Base-by-base conservation (phyloP, 2,113 vertebrate species). In the Sciurus niger region DNA sequence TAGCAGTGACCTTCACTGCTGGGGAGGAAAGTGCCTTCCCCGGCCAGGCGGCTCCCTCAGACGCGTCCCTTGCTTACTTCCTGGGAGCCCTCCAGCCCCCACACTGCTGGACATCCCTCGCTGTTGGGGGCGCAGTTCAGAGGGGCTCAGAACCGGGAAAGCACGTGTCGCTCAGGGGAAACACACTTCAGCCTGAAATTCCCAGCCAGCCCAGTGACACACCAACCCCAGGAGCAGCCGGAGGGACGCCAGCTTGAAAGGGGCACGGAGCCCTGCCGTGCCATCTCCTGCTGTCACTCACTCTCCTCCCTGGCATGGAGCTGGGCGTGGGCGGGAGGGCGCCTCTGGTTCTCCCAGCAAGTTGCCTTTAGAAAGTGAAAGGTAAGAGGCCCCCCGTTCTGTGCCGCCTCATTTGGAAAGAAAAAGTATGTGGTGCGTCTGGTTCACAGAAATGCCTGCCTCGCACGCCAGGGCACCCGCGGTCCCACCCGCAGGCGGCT, bases 321-420 rank as follows among this genome's bases (percentile, higher is more conserved):
- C 10, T 0, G 2, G 46, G 30, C 2, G 2, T 6, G 37, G 34
- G 53, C 22, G 48, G 40, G 6, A 16, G 0, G 2, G n/a, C 60
- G 24, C 34, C 10, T 1, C 53, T 0, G 0, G 30, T 25, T 79
- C 74, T 51, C 34, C 55, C 76, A 43, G 24, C n/a, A 68, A 84
- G 58, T 37, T 22, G 6, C 28, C 28, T 40, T 67, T 55, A 93
- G 80, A 95, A 96, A 97, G 93, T 4, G 28, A 92, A 93, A 98
- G 95, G 90, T 13, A 14, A 48, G n/a, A 14, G 82, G 48, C 63
- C 70, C 84, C 90, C 78, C 11, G 76, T 25, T 55, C 30, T 22
- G n/a, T 0, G 16, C 67, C 68, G 32, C 83, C 85, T 94, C 94
- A 73, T 94, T 96, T 93, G 91, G 86, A 96, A 97, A 91, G 83